phyloP scores from a whole-genome alignment of 1,140 invertebrate species.

The Euura saliciscinereae region DNA sequence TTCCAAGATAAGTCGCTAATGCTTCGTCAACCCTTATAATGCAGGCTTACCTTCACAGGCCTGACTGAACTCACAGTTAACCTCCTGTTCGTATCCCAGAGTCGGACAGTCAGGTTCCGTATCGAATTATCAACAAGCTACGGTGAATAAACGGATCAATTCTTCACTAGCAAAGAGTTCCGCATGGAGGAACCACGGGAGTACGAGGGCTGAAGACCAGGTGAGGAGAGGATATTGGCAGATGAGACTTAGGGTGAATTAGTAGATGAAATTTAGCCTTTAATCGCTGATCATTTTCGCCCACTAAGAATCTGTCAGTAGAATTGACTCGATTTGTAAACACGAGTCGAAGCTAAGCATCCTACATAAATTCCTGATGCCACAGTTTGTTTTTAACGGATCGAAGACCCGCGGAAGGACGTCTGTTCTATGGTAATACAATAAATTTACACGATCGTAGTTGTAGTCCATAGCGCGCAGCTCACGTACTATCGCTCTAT shows the following conservation, averaged over 20 bases:
- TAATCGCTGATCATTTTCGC: too few relatives aligned
- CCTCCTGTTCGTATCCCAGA: background rate
- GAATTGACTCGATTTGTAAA: too few relatives aligned
- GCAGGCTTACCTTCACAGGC: conserved; percentile 10
- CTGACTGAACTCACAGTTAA: conserved; percentile 1
- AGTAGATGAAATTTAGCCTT: background rate
- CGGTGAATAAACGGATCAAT: background rate
- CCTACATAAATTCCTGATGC: too few relatives aligned
- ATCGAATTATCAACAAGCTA: background rate
- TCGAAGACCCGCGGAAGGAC: too few relatives aligned
- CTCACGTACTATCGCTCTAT: too few relatives aligned
- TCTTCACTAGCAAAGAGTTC: background rate
- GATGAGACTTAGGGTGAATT: background rate
- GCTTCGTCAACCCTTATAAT: conserved; percentile 15
- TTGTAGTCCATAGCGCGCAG: too few relatives aligned
- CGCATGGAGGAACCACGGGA: background rate
- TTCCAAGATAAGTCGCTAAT: conserved; percentile 9
- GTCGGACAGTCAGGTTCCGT: background rate
- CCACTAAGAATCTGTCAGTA: too few relatives aligned
- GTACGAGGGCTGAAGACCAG: background rate
- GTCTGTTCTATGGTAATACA: too few relatives aligned
- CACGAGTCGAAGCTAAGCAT: too few relatives aligned
- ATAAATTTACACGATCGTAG: too few relatives aligned
- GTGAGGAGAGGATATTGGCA: background rate
- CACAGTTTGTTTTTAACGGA: too few relatives aligned